Evolutionary conservation across 2,113 vertebrate species (phyloP).

Genomic region (Ptilonorhynchus violaceus): DNA sequence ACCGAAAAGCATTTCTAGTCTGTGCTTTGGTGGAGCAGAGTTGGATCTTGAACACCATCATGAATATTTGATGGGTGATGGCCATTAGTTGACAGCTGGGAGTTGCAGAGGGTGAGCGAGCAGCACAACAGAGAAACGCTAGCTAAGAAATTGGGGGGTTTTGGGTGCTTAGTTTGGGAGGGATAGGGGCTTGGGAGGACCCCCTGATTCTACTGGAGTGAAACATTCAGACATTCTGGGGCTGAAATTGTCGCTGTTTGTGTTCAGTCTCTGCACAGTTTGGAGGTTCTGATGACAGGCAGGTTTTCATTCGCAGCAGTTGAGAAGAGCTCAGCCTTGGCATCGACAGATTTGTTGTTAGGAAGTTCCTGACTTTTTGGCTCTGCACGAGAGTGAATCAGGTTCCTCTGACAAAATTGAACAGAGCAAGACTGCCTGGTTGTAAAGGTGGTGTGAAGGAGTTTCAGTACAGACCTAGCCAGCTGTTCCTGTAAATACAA

Average conservation of each 20-base stretch:
- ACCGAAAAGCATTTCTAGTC: neutral
- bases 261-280: neutral
- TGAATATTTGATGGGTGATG: neutral
- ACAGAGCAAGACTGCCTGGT: neutral
- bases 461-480: neutral
- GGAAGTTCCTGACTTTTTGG: neutral
- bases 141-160: neutral
- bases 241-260: neutral
- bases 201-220: neutral
- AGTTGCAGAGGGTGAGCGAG: neutral
- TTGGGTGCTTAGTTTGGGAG: neutral
- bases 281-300: neutral
- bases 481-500: neutral
- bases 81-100: neutral
- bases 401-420: neutral
- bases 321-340: neutral
- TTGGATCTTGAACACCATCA: neutral
- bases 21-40: neutral
- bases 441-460: neutral
- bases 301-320: neutral
- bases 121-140: neutral
- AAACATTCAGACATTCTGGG: fast-evolving
- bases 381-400: neutral
- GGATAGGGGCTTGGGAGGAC: neutral
- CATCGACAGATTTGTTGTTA: neutral